These are phyloP conservation scores for Caenorhabditis angaria DNA, from an alignment of 2,888 invertebrate genomes.

Conservation along the genomic window DNA sequence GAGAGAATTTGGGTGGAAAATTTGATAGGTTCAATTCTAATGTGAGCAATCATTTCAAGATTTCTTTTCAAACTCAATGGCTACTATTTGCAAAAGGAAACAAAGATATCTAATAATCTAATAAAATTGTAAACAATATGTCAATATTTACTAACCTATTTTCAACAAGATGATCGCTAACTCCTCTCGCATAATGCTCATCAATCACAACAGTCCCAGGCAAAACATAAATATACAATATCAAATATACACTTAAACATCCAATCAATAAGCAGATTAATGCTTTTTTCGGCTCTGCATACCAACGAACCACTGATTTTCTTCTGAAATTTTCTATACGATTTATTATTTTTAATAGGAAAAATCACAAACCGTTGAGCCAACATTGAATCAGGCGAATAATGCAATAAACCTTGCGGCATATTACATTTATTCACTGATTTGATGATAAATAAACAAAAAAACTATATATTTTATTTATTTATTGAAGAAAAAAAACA, in stretches of 20 bases:
- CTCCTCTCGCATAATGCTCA: conserved; percentile 31
- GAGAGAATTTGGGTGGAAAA: background rate
- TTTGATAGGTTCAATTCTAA: no score
- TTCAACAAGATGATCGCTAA: conserved; percentile 24
- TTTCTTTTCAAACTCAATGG: no score
- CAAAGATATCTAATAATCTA: background rate
- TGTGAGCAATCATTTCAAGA: no score
- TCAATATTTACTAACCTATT: conserved; percentile 11
- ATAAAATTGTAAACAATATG: background rate
- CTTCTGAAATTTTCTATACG: background rate
- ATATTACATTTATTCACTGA: conserved; percentile 12
- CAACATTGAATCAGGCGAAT: conserved; percentile 26
- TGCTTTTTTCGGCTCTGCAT: background rate
- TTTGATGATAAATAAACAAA: no score
- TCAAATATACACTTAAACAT: conserved; percentile 4
- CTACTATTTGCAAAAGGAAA: no score
- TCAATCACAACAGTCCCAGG: conserved; percentile 23
- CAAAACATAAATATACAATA: conserved; percentile 32
- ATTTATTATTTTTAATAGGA: background rate
- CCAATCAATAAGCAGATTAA: background rate
- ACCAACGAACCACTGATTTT: background rate
- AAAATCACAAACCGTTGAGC: background rate
- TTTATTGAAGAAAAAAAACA: background rate
- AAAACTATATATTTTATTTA: background rate
- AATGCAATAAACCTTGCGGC: conserved; percentile 39